Base-by-base conservation (phyloP, 2,797 vertebrate genomes). In the Helostoma temminkii region DNA sequence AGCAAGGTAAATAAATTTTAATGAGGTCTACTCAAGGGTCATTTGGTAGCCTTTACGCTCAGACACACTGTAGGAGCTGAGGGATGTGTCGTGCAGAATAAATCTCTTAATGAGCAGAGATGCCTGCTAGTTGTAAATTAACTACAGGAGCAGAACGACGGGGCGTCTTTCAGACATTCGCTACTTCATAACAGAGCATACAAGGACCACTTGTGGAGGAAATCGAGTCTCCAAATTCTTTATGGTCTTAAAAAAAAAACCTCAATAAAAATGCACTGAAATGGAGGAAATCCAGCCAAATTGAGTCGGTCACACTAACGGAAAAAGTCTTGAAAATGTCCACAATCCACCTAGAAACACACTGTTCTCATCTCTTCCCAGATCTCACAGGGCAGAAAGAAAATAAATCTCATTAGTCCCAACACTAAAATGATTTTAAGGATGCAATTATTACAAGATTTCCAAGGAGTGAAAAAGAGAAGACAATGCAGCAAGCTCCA, bases 251-350 rank as follows among this genome's bases (percentile, higher is more conserved):
- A n/a, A n/a, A n/a, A n/a, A n/a, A n/a, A n/a, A n/a, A n/a, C n/a
- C n/a, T n/a, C n/a, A n/a, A 24, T 46, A 34, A 59, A 66, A 74
- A 39, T 60, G 18, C 30, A 60, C 3, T 61, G 28, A 74, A 59
- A 61, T 32, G 26, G 59, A 57, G 34, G 45, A 42, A 54, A 46
- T 70, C 53, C 43, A 67, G 43, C 39, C 65, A 57, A 75, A 83
- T 45, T 48, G 45, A 81, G 76, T 88, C 56, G 41, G 73, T 77
- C 76, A 66, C 70, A 72, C 60, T 47, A 28, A 60, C 49, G 22
- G 11, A 15, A 32, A 78, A 71, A 58, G 71, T 65, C 57, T 21
- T 36, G 62, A 69, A 80, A 75, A 74, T 16, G 52, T 42, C 67
- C 71, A 52, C 57, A 84, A 78, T 76, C 49, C 55, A 48, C 52